Conservation (phyloP, 23 tunicate genomes). For the Botrylloides violaceus region DNA sequence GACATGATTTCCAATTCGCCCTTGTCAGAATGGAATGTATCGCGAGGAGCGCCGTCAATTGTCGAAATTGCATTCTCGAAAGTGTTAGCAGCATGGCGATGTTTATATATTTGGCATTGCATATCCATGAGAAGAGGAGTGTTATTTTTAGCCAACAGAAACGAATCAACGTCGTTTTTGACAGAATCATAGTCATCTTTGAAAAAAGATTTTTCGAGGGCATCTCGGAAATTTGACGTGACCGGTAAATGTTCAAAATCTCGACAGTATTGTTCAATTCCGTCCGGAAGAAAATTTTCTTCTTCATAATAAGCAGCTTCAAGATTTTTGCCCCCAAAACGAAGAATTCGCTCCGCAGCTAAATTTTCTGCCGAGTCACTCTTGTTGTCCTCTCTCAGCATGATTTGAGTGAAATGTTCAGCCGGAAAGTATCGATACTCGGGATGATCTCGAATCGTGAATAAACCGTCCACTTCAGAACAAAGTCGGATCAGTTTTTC, state of each 20-base stretch:
- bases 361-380: slow-evolving; percentile 11
- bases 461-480: slow-evolving; percentile 22
- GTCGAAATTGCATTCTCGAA: slow-evolving; percentile 17
- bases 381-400: slow-evolving; percentile 2
- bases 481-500: slow-evolving; percentile 61
- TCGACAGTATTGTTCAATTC: slow-evolving; percentile 65
- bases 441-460: slow-evolving; percentile 52
- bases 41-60: slow-evolving; percentile 12
- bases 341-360: slow-evolving; percentile 10
- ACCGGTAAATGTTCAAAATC: slow-evolving; percentile 84
- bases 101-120: slow-evolving; percentile 64
- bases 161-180: slow-evolving; percentile 4
- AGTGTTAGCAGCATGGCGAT: slow-evolving; percentile 21
- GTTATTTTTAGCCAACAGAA: slow-evolving; percentile 52
- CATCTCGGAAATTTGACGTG: slow-evolving; percentile 43
- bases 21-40: slow-evolving; percentile 16
- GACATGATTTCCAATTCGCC: slow-evolving; percentile 60
- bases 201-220: slow-evolving; percentile 47
- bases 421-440: slow-evolving; percentile 63
- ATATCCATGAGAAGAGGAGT: slow-evolving; percentile 57
- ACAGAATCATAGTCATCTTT: slow-evolving; percentile 26
- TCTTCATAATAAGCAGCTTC: slow-evolving; percentile 34
- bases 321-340: slow-evolving; percentile 33
- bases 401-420: slow-evolving; percentile 33
- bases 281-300: slow-evolving; percentile 63